phyloP scores from a whole-genome alignment of 2,113 vertebrate species.

The Eudyptes chrysolophus region DNA sequence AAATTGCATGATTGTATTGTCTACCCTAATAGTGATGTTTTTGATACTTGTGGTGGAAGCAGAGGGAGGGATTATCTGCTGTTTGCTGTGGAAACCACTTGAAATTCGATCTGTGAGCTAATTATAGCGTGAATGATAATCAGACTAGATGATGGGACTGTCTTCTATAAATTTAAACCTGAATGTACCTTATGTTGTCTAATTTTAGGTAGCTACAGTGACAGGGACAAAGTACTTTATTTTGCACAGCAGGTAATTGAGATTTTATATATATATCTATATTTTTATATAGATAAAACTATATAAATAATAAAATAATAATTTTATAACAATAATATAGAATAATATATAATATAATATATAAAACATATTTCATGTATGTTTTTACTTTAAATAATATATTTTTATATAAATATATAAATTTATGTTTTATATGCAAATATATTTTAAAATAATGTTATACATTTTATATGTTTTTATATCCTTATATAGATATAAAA shows the following conservation, averaged over 20 bases:
- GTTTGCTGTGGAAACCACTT: slow-evolving; percentile 51
- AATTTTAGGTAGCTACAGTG: slow-evolving; percentile 33
- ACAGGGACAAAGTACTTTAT: background rate
- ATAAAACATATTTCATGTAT: background rate
- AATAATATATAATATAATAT: too few species aligned
- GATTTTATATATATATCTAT: background rate
- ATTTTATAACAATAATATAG: too few species aligned
- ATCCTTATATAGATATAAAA: background rate
- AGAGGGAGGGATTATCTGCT: slow-evolving; percentile 9
- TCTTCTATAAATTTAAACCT: slow-evolving; percentile 41
- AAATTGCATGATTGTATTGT: background rate
- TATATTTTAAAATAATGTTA: background rate
- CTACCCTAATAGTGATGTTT: background rate
- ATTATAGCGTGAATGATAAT: slow-evolving; percentile 62
- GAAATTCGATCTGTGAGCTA: slow-evolving; percentile 57
- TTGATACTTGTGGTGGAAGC: background rate
- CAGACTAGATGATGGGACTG: slow-evolving; percentile 3
- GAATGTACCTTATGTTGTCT: background rate
- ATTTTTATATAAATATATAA: background rate
- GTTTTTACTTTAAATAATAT: background rate
- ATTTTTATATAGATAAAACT: background rate
- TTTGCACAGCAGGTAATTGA: background rate
- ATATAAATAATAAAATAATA: too few species aligned
- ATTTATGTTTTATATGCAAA: background rate
- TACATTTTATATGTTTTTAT: background rate